These are phyloP conservation scores for Xanthia icteritia DNA, from an alignment of 2,888 invertebrate species.

Conservation along the genomic window DNA sequence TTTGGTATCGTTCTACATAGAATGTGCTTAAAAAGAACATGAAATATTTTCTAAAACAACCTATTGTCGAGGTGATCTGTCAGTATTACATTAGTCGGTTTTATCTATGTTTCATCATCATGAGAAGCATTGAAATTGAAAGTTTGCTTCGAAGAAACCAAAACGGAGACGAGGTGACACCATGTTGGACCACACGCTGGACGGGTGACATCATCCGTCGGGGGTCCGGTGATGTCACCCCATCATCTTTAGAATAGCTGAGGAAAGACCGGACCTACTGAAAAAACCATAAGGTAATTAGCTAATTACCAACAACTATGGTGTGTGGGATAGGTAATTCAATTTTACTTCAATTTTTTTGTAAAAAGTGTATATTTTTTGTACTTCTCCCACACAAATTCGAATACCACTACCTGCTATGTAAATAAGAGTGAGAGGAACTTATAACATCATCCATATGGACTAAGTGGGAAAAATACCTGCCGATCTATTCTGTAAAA, in stretches of 20 bases:
- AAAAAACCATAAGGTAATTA: neutral
- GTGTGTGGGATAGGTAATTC: no score
- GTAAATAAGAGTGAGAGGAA: no score
- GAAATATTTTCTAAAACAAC: neutral
- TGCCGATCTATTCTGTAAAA: no score
- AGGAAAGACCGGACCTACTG: no score
- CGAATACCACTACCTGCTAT: no score
- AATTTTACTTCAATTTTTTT: no score
- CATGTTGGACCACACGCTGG: neutral
- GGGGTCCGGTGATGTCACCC: no score
- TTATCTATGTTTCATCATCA: neutral
- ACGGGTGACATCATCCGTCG: neutral
- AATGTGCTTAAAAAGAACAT: neutral
- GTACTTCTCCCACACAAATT: no score
- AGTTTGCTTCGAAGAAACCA: neutral
- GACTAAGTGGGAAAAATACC: no score
- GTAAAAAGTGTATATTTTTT: no score
- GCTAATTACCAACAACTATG: neutral
- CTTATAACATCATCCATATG: no score
- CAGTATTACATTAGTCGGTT: neutral
- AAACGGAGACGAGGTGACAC: neutral
- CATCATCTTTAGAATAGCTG: neutral
- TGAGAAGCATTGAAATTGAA: neutral
- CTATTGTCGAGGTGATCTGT: neutral
- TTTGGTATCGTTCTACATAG: slow-evolving; percentile 5